These are phyloP conservation scores for Lordiphosa fenestrarum DNA, from an alignment of 2,888 invertebrate species.

Conservation along the genomic window DNA sequence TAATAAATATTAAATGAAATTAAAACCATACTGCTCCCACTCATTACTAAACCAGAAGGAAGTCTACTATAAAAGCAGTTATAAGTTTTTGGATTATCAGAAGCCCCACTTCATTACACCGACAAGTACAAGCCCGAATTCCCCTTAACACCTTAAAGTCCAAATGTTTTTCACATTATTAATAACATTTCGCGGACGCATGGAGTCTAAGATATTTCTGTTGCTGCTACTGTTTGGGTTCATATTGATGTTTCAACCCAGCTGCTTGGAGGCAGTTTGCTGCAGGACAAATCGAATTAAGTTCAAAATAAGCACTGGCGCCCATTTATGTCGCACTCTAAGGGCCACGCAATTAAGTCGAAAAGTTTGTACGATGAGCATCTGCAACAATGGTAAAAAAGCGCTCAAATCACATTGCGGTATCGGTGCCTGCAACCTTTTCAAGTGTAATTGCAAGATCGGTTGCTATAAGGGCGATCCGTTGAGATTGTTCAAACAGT, in stretches of 20 bases:
- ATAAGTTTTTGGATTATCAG: too few species aligned
- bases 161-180: too few species aligned
- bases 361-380: neutral
- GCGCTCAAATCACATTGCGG: slow-evolving; percentile 1
- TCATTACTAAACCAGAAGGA: too few species aligned
- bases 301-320: neutral
- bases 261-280: neutral
- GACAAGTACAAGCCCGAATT: too few species aligned
- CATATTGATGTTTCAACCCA: neutral
- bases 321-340: neutral
- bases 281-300: neutral
- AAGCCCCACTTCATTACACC: too few species aligned
- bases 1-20: too few species aligned
- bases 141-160: too few species aligned
- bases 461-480: slow-evolving; percentile 3
- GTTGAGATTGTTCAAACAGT: neutral
- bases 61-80: too few species aligned
- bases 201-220: neutral
- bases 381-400: slow-evolving; percentile 9
- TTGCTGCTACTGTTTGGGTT: neutral
- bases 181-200: neutral
- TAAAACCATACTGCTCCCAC: too few species aligned
- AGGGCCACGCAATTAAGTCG: neutral
- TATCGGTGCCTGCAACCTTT: neutral
- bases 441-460: slow-evolving; percentile 3